Conservation (phyloP, 2,113 vertebrate species). For the Myrmecobius fasciatus region DNA sequence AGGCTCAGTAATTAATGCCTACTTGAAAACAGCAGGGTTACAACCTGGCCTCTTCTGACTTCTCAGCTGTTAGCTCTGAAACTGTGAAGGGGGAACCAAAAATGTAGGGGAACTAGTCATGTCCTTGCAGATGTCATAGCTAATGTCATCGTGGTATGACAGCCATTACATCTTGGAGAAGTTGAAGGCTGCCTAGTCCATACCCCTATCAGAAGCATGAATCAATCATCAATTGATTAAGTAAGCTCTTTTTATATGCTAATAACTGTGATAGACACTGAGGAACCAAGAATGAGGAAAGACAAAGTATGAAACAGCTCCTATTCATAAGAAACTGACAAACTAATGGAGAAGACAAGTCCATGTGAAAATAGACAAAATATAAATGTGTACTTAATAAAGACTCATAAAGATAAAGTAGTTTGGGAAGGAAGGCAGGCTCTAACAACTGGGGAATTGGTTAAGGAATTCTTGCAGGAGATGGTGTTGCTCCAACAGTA, state of each 20-base stretch:
- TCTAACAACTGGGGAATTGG: background rate
- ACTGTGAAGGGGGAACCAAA: background rate
- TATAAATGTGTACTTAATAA: background rate
- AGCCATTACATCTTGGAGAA: background rate
- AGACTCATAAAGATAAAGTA: background rate
- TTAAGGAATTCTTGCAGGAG: background rate
- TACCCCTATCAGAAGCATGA: background rate
- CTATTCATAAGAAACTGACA: background rate
- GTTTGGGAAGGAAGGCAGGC: background rate
- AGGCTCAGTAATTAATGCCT: background rate
- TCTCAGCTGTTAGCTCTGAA: background rate
- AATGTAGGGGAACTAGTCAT: background rate
- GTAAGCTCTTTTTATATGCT: background rate
- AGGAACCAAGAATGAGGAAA: background rate
- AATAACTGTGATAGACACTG: background rate
- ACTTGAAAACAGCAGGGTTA: constrained; percentile 4
- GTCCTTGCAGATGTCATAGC: background rate
- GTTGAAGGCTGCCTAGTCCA: background rate
- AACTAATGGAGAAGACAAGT: background rate
- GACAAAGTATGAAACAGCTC: background rate
- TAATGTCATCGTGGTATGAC: background rate
- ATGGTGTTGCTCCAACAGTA: background rate
- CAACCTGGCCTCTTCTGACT: background rate
- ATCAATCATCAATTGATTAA: background rate
- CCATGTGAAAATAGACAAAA: background rate